phyloP scores from a whole-genome alignment of 2,113 vertebrate species.

The Isichthys henryi region DNA sequence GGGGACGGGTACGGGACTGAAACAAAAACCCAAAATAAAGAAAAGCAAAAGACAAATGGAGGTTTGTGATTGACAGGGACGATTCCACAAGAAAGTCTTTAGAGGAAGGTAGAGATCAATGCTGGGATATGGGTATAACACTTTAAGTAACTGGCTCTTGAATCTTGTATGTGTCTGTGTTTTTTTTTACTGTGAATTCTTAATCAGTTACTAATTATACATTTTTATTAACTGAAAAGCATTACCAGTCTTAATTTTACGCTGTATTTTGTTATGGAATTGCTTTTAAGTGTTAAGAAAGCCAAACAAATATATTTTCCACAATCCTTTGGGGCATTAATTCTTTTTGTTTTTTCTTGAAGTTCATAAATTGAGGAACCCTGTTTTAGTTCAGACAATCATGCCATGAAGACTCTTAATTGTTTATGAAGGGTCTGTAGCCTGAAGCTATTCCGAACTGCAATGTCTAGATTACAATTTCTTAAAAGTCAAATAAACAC shows the following conservation, averaged over 20 bases:
- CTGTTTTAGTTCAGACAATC: not conserved
- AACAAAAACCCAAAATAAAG: conserved; percentile 7
- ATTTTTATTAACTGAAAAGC: not conserved
- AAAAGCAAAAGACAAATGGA: conserved; percentile 27
- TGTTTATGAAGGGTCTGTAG: not conserved
- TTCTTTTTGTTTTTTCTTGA: not conserved
- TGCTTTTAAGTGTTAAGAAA: not conserved
- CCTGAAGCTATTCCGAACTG: not conserved
- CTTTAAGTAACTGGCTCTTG: not conserved
- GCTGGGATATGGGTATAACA: not conserved
- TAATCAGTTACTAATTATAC: not conserved
- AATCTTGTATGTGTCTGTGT: not conserved
- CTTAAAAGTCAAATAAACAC: not conserved
- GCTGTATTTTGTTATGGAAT: not conserved
- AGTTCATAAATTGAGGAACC: not conserved
- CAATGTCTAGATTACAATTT: not conserved
- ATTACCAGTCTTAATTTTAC: not conserved
- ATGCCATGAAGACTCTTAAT: not conserved
- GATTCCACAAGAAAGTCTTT: not conserved
- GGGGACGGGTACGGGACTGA: conserved; percentile 62
- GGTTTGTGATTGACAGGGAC: not conserved
- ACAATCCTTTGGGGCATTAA: not conserved
- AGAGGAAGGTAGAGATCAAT: not conserved
- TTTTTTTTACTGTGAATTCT: not conserved
- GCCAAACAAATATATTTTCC: not conserved